These are phyloP conservation scores for Beaufortia kweichowensis DNA, from an alignment of 2,113 vertebrate species.

Conservation along the genomic window DNA sequence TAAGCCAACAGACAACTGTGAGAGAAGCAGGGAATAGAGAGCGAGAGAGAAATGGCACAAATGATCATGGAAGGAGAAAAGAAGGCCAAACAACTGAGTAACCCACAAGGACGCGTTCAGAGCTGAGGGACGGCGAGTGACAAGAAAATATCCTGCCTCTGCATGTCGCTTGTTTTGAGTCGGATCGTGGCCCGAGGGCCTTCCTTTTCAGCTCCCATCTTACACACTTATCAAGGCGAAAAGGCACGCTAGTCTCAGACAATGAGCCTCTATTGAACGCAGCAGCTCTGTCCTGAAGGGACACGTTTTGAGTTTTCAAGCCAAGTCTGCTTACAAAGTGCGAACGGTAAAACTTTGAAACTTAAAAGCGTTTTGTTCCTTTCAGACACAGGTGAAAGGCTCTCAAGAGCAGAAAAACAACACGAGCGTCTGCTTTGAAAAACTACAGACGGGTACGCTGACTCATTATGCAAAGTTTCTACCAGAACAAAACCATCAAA, in stretches of 20 bases:
- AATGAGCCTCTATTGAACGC: slow-evolving; percentile 60
- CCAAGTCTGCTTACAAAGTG: slow-evolving; percentile 35
- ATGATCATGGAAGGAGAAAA: slow-evolving; percentile 50
- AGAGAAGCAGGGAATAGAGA: slow-evolving; percentile 31
- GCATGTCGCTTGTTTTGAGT: slow-evolving; percentile 67
- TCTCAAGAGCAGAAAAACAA: slow-evolving; percentile 17
- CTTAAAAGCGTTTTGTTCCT: slow-evolving; percentile 22
- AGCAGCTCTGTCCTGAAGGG: slow-evolving; percentile 50
- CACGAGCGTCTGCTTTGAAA: slow-evolving; percentile 17
- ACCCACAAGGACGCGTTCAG: slow-evolving; percentile 57
- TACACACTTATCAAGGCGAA: slow-evolving; percentile 57
- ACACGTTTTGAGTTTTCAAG: slow-evolving; percentile 54
- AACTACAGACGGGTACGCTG: slow-evolving; percentile 16
- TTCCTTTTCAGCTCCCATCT: slow-evolving; percentile 66
- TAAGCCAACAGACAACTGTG: slow-evolving; percentile 47
- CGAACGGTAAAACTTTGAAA: slow-evolving; percentile 11
- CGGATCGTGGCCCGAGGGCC: slow-evolving; percentile 58
- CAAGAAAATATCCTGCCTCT: slow-evolving; percentile 66
- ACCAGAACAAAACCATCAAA: slow-evolving; percentile 31
- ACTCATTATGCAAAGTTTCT: slow-evolving; percentile 40
- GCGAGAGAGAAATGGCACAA: slow-evolving; percentile 18
- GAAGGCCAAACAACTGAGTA: slow-evolving; percentile 45
- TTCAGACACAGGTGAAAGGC: slow-evolving; percentile 39
- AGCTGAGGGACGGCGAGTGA: slow-evolving; percentile 47
- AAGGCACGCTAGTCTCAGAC: slow-evolving; percentile 55